Percentiles rank a stretch among this genome's conserved stretches.
These are phyloP conservation scores for Watsonalla binaria DNA, from an alignment of 2,888 invertebrate species.

Conservation along the genomic window DNA sequence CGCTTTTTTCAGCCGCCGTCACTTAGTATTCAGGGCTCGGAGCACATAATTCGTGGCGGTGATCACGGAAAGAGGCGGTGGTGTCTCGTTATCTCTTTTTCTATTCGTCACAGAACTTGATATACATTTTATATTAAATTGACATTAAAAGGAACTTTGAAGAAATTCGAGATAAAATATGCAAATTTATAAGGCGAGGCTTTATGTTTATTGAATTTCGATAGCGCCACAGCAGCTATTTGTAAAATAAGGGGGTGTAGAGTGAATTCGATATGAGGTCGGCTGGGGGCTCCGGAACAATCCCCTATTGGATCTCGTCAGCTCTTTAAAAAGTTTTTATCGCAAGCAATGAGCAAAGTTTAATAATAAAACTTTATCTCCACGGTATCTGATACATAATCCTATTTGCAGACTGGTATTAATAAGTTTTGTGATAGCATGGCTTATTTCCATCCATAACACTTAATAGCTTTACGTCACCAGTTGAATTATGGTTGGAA, in stretches of 20 bases:
- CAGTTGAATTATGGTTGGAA: too few species aligned
- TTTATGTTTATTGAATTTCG: constrained; percentile 31
- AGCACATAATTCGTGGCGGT: constrained; percentile 62
- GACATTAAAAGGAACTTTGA: constrained; percentile 41
- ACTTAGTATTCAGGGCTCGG: constrained; percentile 63
- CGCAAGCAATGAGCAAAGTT: neutral
- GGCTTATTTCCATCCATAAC: neutral
- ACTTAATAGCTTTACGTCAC: neutral
- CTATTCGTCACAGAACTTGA: constrained; percentile 54
- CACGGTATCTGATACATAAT: neutral
- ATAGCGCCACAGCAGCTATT: constrained; percentile 19
- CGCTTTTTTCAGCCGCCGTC: constrained; percentile 47
- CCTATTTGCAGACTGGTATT: neutral
- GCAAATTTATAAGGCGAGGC: constrained; percentile 26
- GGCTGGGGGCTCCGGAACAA: constrained; percentile 10
- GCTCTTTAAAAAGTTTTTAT: constrained; percentile 20
- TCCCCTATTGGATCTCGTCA: constrained; percentile 17
- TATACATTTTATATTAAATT: constrained; percentile 49
- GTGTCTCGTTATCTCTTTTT: constrained; percentile 60
- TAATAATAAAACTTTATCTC: neutral
- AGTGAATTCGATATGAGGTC: constrained; percentile 5
- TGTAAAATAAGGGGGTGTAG: constrained; percentile 13
- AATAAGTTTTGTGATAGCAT: neutral
- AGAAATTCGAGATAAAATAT: constrained; percentile 33
- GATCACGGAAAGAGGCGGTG: constrained; percentile 55